Conservation (phyloP, 2,113 vertebrate genomes). For the Alaudala cheleensis region DNA sequence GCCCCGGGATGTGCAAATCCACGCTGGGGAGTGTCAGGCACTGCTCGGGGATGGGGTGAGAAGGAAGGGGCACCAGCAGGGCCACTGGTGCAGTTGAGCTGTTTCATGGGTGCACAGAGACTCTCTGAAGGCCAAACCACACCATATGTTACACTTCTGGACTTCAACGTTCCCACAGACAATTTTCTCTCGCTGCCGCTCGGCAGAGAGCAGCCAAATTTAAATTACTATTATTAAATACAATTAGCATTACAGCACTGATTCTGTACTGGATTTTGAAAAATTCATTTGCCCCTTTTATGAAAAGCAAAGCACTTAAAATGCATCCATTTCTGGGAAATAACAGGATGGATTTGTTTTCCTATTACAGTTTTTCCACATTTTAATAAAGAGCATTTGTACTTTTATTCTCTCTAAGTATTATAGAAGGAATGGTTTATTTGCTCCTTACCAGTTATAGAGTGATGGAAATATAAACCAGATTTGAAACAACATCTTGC, state of each 20-base stretch:
- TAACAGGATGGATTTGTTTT: conserved; percentile 13
- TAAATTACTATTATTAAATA: conserved; percentile 63
- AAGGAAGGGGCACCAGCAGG: background rate
- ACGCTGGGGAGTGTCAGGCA: background rate
- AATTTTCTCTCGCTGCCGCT: conserved; percentile 14
- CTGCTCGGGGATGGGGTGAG: background rate
- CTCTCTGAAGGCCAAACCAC: conserved; percentile 21
- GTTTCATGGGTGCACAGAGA: background rate
- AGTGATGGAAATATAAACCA: conserved; percentile 8
- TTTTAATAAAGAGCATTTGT: conserved; percentile 27
- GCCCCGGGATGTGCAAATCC: background rate
- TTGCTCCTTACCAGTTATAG: background rate
- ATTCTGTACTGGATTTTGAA: conserved; percentile 23
- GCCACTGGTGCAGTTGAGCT: background rate
- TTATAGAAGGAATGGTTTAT: background rate
- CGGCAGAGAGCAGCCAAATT: conserved; percentile 38
- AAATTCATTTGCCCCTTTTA: conserved; percentile 21
- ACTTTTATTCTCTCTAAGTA: background rate
- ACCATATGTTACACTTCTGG: conserved; percentile 50
- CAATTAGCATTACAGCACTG: conserved; percentile 54
- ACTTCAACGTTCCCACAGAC: background rate
- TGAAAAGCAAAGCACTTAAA: background rate
- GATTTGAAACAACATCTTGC: background rate
- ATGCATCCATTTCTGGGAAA: background rate
- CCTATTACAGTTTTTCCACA: background rate